These are phyloP conservation scores for Resseliella maxima DNA, from an alignment of 2,888 invertebrate species.

Conservation along the genomic window DNA sequence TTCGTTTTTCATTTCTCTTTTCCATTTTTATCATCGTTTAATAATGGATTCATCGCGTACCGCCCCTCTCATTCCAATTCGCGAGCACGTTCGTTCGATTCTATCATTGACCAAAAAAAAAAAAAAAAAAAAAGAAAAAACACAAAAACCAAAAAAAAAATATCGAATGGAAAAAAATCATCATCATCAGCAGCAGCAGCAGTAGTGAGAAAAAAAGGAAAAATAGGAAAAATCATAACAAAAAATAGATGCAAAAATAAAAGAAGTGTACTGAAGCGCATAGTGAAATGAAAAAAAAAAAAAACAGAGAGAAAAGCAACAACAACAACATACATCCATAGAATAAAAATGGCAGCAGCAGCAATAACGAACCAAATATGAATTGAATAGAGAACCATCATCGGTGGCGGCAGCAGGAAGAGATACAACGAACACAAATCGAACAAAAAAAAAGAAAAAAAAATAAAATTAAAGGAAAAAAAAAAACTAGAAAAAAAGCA, in stretches of 20 bases:
- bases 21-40: conserved; percentile 49
- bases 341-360: conserved; percentile 53
- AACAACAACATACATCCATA: neutral
- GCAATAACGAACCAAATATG: conserved; percentile 53
- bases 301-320: no score
- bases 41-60: conserved; percentile 51
- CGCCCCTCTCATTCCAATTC: conserved; percentile 40
- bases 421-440: conserved; percentile 53
- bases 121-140: no score
- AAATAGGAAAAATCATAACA: conserved; percentile 43
- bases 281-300: conserved; percentile 34
- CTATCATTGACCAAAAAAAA: conserved; percentile 36
- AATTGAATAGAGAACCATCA: conserved; percentile 53
- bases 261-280: conserved; percentile 51
- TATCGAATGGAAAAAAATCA: neutral
- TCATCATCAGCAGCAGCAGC: neutral
- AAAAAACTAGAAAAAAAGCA: neutral
- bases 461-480: neutral
- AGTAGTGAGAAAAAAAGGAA: neutral
- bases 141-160: no score
- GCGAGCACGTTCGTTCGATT: conserved; percentile 35
- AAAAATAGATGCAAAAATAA: conserved; percentile 51
- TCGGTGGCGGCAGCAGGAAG: conserved; percentile 40
- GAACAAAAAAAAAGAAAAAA: conserved; percentile 40
- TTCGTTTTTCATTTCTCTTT: conserved; percentile 49